Evolutionary conservation across 1,140 invertebrate species (phyloP).

Genomic region (Prorops nasuta): DNA sequence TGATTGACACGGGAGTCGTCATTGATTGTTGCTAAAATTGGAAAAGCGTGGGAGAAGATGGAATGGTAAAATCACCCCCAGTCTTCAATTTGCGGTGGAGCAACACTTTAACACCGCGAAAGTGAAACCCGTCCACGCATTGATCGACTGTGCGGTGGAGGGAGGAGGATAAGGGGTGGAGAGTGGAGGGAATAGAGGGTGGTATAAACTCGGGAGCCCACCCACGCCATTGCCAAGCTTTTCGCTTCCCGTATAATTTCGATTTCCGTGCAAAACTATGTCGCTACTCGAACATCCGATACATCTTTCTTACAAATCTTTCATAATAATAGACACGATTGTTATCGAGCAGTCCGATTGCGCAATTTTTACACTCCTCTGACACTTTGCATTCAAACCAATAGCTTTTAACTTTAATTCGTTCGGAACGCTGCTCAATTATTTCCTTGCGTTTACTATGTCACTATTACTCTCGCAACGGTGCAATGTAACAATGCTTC

Average conservation of each 20-base stretch:
- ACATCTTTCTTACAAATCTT: too few relatives aligned
- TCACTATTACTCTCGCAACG: too few relatives aligned
- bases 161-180: constrained; percentile 18
- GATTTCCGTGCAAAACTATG: constrained; percentile 36
- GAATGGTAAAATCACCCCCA: not conserved
- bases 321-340: too few relatives aligned
- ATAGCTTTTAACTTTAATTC: too few relatives aligned
- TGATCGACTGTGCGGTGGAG: constrained; percentile 53
- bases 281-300: too few relatives aligned
- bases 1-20: too few relatives aligned
- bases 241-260: constrained; percentile 33
- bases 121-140: constrained; percentile 58
- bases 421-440: too few relatives aligned
- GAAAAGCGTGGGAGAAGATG: not conserved
- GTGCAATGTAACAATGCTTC: constrained; percentile 2
- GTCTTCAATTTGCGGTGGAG: constrained; percentile 35
- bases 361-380: too few relatives aligned
- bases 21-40: too few relatives aligned
- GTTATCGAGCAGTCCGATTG: too few relatives aligned
- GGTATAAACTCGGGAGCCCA: constrained; percentile 42
- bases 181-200: constrained; percentile 17
- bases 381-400: too few relatives aligned
- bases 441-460: too few relatives aligned
- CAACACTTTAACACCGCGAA: constrained; percentile 55
- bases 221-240: constrained; percentile 22